These are phyloP conservation scores for Nomada flava DNA, from an alignment of 2,888 invertebrate species.

Conservation along the genomic window DNA sequence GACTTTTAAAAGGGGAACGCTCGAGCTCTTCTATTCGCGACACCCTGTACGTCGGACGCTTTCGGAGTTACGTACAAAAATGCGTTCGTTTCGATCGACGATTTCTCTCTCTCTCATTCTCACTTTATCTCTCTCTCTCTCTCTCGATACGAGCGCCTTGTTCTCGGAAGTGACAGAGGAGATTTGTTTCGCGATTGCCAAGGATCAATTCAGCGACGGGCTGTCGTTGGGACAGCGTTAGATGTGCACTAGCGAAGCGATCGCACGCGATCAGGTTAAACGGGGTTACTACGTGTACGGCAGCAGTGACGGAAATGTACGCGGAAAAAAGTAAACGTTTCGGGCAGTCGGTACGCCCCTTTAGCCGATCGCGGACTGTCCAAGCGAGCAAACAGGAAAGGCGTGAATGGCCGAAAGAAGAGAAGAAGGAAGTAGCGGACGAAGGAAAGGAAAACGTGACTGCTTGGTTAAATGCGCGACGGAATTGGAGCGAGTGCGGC, in stretches of 20 bases:
- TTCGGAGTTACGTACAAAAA: constrained; percentile 42
- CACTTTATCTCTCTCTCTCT: neutral
- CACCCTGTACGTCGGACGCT: constrained; percentile 58
- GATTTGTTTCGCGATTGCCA: neutral
- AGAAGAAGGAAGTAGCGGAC: neutral
- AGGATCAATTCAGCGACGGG: neutral
- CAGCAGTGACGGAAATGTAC: constrained; percentile 16
- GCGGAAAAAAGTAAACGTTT: neutral
- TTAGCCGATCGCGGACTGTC: neutral
- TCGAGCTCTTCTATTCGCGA: constrained; percentile 36
- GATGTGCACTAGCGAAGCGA: neutral
- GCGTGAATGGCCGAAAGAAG: neutral
- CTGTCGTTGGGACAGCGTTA: too few species aligned
- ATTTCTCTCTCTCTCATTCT: neutral
- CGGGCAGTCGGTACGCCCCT: constrained; percentile 5
- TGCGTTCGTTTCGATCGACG: constrained; percentile 21
- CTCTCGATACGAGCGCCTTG: too few species aligned
- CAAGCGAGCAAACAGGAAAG: neutral
- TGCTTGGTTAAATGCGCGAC: constrained; percentile 2
- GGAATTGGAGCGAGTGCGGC: neutral
- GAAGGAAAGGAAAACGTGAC: neutral
- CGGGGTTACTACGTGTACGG: neutral
- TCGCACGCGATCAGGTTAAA: neutral
- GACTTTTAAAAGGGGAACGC: constrained; percentile 41
- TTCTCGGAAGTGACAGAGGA: too few species aligned